Base-by-base conservation (phyloP, 2,888 invertebrate genomes). In the Trissolcus japonicus region DNA sequence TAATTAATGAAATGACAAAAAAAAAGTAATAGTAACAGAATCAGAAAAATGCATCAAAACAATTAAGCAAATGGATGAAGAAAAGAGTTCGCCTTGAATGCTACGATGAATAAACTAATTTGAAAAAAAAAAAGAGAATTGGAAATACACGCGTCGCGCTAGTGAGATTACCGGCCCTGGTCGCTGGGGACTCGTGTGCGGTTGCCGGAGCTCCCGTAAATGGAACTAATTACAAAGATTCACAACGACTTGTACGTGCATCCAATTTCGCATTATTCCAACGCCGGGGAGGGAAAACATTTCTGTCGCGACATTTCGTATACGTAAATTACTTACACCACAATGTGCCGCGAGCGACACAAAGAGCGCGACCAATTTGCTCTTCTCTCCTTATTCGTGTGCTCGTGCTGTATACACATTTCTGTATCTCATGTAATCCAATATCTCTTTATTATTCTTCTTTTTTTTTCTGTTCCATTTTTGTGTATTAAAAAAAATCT, bases 221-320 rank as follows among this genome's bases (percentile, higher is more conserved):
- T 84, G 84, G 81, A 82, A 86, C 86, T 86, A 86, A 87, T 87
- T 86, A 86, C 84, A 83, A 84, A 84, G 85, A 85, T 85, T 81
- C 81, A 83, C 83, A 83, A 82, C 80, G 80, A 68, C 48, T 57
- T 53, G 50, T 75, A 65, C 80, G 75, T 78, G 79, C 82, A 83
- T 84, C 81, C 82, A 82, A 82, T 81, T 83, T 81, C 56, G 48
- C 63, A 79, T 74, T 76, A 60, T 75, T 65, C 67, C 35, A 35
- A 35, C 48, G 14, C 19, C 17, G 16, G 19, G 68, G 56, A 21
- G 73, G 73, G 68, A 11, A 77, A 73, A 77, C 73, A 61, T 69
- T 65, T 69, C 55, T 63, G 73, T 73, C 73, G 72, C 72, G 67
- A 73, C 72, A 65, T 77, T 77, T 73, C 61, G 56, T 35, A 11